These are phyloP conservation scores for Tragelaphus imberbis DNA, from an alignment of 2,113 vertebrate species.

Conservation along the genomic window DNA sequence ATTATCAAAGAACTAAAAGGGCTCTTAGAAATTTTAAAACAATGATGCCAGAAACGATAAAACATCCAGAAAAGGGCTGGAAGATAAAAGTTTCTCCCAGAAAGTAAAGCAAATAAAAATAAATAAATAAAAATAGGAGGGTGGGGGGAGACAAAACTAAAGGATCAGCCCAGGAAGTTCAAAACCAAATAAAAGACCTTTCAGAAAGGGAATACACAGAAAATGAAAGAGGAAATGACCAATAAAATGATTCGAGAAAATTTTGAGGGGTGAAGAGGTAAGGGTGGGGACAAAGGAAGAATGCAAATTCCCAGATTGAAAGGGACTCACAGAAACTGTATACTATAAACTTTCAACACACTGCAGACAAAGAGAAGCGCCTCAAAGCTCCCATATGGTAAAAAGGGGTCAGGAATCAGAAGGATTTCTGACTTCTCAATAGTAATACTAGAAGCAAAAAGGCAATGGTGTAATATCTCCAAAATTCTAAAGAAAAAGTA, in stretches of 20 bases:
- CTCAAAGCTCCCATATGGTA: not conserved
- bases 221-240: not conserved
- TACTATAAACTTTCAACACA: not conserved
- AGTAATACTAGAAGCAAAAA: not conserved
- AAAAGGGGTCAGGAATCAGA: not conserved
- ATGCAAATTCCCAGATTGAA: not conserved
- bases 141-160: not conserved
- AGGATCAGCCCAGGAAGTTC: not conserved
- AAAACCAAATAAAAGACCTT: not conserved
- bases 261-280: not conserved
- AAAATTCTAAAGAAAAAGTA: not conserved
- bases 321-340: not conserved
- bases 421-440: not conserved
- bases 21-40: not conserved
- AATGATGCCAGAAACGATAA: not conserved
- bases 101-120: conserved; percentile 6
- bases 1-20: not conserved
- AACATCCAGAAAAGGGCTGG: not conserved
- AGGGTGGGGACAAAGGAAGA: not conserved
- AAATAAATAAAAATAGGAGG: not conserved
- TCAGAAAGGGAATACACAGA: not conserved
- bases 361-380: not conserved
- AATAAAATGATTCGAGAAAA: not conserved
- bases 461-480: not conserved
- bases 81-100: not conserved